Evolutionary conservation across 2,113 vertebrate species (phyloP), one percentile per base, ranked within the genome.

Genomic region (Dipodomys stephensi): DNA sequence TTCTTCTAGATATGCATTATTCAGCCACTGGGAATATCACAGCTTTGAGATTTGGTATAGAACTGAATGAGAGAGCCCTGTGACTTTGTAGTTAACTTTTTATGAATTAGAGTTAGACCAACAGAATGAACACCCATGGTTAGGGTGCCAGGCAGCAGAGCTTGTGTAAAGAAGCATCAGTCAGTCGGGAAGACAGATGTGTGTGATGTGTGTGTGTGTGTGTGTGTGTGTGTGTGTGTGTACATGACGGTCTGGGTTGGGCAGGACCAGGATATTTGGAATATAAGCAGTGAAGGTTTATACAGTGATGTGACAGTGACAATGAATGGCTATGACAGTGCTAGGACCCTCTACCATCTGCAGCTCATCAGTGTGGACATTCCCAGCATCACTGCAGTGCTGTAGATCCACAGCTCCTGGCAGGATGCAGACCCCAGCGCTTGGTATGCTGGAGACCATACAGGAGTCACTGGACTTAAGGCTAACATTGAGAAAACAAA

Each of bases 201-300:
- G 49, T 49, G 12, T 62, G 35, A 39, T 73, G 87, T 91, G 28
- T 60, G 57, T 49, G 49, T 49, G 8, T 49, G 49, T 49, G 49
- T 49, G 49, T 49, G 12, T 62, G 35, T 16, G 49, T 80, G 64
- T 91, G 28, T 44, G 68, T 87, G 44, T 73, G 87, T 91, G 28
- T 60, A 46, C 86, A 81, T 49, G 49, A 49, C 8, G 62, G 27
- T 27, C 28, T 62, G 7, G 35, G 44, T 39, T 69, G 32, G 69
- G 28, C 12, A 80, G 71, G 25, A 32, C 72, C 62, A 95, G 22
- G 22, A n/a, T 23, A 88, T 71, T 80, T 46, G 53, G 95, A 90
- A 91, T 72, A 86, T 10, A 82, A 94, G 64, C 71, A 83, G 68
- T 95, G 88, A 86, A 92, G 92, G 95, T 95, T 95, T 90, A 91